Evolutionary conservation across 1,140 invertebrate genomes (phyloP), one percentile per base, ranked within the genome.

Genomic region (Kradibia gibbosae): DNA sequence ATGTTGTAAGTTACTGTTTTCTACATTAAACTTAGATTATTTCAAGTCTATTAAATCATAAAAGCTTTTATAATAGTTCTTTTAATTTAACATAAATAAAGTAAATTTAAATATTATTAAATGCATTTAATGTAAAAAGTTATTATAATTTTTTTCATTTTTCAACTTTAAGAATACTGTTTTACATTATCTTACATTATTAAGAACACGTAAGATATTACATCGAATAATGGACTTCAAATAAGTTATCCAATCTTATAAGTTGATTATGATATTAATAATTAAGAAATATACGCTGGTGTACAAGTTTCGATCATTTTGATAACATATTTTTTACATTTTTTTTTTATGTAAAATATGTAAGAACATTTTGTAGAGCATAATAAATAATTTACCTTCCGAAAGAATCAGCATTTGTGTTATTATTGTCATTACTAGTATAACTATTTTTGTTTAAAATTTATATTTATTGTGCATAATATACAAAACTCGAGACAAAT

Each of bases 281-380:
- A 36, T 62, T 62, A 17, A 28, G 0, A 36, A 62, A 34, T 62
- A 34, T 17, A 3, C 1, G 7, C 34, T 34, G 5, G 3, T 15
- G 3, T 34, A 20, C 42, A 36, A 20, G 11, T 62, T 62, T 60
- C 10, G 5, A 62, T 34, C 0, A 8, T 62, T 62, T 11, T 62
- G 31, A 62, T 62, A 62, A 62, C 31, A 34, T 62, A 62, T 62
- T 62, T 62, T 62, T 62, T 17, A 34, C 13, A 28, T 62, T 62
- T 34, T 62, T 34, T 62, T 34, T 7, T 62, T 62, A 57, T 62
- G 20, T 7, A 34, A 36, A 62, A 62, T 62, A 62, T 62, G 31
- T 13, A 62, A 62, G 15, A 57, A 28, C 31, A 62, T 34, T 62
- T 10, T 36, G 34, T 34, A 62, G 28, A 34, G 13, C 34, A 17